Base-by-base conservation (phyloP, 2,797 vertebrate species). In the Perodicticus potto region DNA sequence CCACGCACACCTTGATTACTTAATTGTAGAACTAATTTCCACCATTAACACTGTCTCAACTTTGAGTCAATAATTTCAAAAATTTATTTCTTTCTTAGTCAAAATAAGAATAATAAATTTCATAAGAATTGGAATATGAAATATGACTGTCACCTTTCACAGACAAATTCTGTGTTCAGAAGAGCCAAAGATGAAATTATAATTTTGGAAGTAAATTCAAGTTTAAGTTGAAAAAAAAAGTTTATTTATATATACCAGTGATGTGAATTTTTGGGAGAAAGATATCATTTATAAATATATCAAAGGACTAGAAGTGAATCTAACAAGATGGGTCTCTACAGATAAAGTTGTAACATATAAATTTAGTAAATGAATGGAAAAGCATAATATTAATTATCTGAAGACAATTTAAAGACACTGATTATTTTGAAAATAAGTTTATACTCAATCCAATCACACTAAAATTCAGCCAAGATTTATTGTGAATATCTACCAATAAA, bases 341-440 rank as follows among this genome's bases (percentile, higher is more conserved):
- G 29, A 65, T 7, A 86, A 73, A 88, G 73, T 34, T 69, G 11
- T 72, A 72, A 43, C 9, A 17, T 7, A 76, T 70, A 80, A 65
- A 57, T 65, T 87, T 3, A 40, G 61, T 49, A 87, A 67, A 70
- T 69, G 69, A 82, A 67, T 76, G 11, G 49, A 83, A 19, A 9
- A 37, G 20, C 81, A 49, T 34, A 43, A 43, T 87, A 59, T 57
- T 73, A 92, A 61, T 4, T 4, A 22, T 22, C n/a, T 92, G 29
- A 67, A 83, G 45, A 82, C 25, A 91, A 83, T 89, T 92, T 72
- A 69, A 87, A 86, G 19, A 43, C 1, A 67, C 9, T 27, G 53
- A 13, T 91, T 45, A 69, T 45, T 86, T 89, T 59, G 27, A 70
- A 83, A 29, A 43, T 22, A 20, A 34, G 55, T 2, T 37, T 29